Evolutionary conservation across 2,113 vertebrate species (phyloP), one percentile per base, ranked within the genome.

Genomic region (Mustelus asterias): DNA sequence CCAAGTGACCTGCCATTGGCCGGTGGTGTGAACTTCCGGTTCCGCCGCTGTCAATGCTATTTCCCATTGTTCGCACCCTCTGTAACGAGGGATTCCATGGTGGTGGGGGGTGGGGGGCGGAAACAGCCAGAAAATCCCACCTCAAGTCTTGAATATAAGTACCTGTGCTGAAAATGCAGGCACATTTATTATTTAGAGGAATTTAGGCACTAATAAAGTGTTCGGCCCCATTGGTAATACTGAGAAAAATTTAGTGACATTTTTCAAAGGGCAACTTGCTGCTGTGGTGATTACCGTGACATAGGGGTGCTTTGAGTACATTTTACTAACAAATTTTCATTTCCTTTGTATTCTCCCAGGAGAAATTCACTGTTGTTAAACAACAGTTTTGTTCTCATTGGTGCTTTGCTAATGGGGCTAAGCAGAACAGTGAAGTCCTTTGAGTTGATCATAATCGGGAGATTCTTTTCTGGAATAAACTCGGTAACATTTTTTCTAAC

Each of bases 311-410:
- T 29, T 58, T 29, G 10, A 29, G 41, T 24, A 24, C 8, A 60
- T 44, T 37, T 69, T 44, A 94, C 63, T n/a, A 5, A 22, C 37
- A 70, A 63, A 94, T 24, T 70, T 26, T 63, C 41, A 1, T 9
- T 44, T 16, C 29, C 11, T 72, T 24, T 54, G 22, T 80, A 29
- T 76, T 60, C 60, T 65, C 33, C 37, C 95, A 99, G 99, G 98
- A 99, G 99, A 97, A 99, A 97, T 96, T 98, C 98, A 48, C 97
- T 99, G 96, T 97, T 99, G 96, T 58, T 98, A 96, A 99, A 98
- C 97, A 99, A 99, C 1, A 0, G 96, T 72, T 99, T 99, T 72
- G 97, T 99, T 95, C 97, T 98, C 96, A 67, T 96, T 0, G 98
- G 98, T 0, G 97, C 98, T 0, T 8, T 97, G n/a, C 37, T 99